phyloP scores from a whole-genome alignment of 2,113 vertebrate species.

The Apodemus speciosus region DNA sequence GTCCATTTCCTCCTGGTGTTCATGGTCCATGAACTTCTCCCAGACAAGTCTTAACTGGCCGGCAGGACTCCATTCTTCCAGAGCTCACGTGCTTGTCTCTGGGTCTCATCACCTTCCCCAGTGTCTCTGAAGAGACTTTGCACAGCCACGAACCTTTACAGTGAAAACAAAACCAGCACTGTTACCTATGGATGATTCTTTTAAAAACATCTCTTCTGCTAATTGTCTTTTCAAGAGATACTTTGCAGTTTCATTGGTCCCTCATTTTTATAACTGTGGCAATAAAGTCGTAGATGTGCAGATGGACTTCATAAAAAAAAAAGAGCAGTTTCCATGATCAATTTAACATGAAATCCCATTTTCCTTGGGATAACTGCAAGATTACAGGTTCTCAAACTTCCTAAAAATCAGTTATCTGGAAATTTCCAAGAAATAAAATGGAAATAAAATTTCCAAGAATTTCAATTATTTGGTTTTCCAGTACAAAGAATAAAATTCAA shows the following conservation, averaged over 20 bases:
- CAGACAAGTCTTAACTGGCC: not conserved
- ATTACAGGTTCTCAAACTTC: slow-evolving; percentile 29
- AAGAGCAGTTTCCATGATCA: not conserved
- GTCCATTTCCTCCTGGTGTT: not conserved
- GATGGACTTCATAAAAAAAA: not conserved
- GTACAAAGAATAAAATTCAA: not conserved
- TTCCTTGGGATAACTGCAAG: slow-evolving; percentile 22
- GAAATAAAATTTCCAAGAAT: not conserved
- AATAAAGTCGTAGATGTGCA: not conserved
- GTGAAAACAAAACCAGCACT: not conserved
- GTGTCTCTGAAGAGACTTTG: not conserved
- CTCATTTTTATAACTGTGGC: not conserved
- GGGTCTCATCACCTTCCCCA: not conserved
- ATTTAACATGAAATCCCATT: slow-evolving; percentile 10
- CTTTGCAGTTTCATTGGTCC: not conserved
- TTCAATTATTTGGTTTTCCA: slow-evolving; percentile 7
- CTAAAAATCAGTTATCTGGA: slow-evolving; percentile 38
- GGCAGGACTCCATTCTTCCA: not conserved
- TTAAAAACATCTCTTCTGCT: not conserved
- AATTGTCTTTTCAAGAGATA: slow-evolving; percentile 13
- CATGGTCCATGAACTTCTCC: not conserved
- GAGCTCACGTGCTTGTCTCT: not conserved
- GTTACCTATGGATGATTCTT: not conserved
- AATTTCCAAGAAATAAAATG: slow-evolving; percentile 15
- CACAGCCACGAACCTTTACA: not conserved